Evolutionary conservation across 2,888 invertebrate species (phyloP), one percentile per base, ranked within the genome.

Genomic region (Globia sparganii): DNA sequence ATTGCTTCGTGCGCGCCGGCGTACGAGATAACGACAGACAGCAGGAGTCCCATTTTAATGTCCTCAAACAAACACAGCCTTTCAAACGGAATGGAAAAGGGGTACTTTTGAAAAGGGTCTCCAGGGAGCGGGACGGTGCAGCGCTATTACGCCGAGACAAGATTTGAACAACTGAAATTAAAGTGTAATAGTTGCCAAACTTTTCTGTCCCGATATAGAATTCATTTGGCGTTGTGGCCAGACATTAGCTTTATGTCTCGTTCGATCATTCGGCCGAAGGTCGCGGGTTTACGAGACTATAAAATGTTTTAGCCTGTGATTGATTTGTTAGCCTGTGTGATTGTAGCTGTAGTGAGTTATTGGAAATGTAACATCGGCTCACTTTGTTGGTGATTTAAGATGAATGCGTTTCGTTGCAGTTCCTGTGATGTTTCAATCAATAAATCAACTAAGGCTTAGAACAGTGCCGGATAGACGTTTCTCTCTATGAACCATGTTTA

Each of bases 11-110:
- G 91, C 46, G 98, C 97, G 81, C 98, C 98, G 84, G 98, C 97
- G 93, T 98, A 98, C 83, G 98, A 97, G 83, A 98, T 97, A 83
- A 98, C 95, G 89, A 98, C 96, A 71, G 98, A 98, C 79, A 98
- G 94, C 90, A 98, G 94, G 87, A 98, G 97, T 91, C 98, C 98
- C 97, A 98, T 98, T 91, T 90, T 89, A 86, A 86, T 68, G 80
- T 86, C 82, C 86, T 87, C 88, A 84, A 87, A 90, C 87, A 89
- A 86, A 88, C 90, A 91, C 90, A 78, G 85, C 88, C 86, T 77
- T 86, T 89, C 84, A 86, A 88, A 91, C 89, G 92, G 91, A 91
- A 89, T 86, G 91, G 90, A 90, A 89, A 81, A 89, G 93, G 93
- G 91, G 83, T 88, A 84, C 87, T 90, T 89, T 87, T 86, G 88